Evolutionary conservation across 2,113 vertebrate genomes (phyloP), one percentile per base, ranked within the genome.

Genomic region (Dermatemys mawii): DNA sequence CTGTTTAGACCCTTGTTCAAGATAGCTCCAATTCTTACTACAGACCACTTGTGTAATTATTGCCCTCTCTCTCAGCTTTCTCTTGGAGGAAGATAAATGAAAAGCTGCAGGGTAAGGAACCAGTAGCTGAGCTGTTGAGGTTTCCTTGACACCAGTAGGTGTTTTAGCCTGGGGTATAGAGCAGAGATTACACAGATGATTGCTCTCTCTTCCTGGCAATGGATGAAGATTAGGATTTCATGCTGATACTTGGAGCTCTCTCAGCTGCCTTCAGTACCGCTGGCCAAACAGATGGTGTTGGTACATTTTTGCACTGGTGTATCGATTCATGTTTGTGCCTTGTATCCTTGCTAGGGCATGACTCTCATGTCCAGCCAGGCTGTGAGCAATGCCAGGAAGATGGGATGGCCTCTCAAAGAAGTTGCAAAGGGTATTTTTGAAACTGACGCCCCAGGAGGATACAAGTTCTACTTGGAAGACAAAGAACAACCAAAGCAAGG

Each of bases 361-460:
- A 99, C 99, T 0, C 95, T 99, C 5, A 98, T 99, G 95, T 99
- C 99, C 4, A 99, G 98, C 96, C 97, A 98, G 96, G 99, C 99
- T 11, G 98, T 99, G 67, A 98, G 96, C 94, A 99, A 99, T 0
- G 99, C 99, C 32, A 98, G 86, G 94, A 98, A 97, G 67, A 95
- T 99, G 70, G 98, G 98, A 2, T 99, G 99, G 99, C 99, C 99
- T 9, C 98, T 99, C 29, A 98, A 49, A 11, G 98, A 99, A 97
- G 91, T 98, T 17, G 95, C 95, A 49, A 93, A 98, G 5, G 98
- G 95, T 53, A 27, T 99, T 83, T 99, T 99, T 97, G 97, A 98
- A 97, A 96, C 97, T 1, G 98, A 99, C 95, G 99, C 99, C 54
- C 99, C 99, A 0, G 99, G 99, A 60, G 99, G 99, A 10, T 99